Conservation (phyloP, 1,140 invertebrate species). For the Drosophila nikananu region DNA sequence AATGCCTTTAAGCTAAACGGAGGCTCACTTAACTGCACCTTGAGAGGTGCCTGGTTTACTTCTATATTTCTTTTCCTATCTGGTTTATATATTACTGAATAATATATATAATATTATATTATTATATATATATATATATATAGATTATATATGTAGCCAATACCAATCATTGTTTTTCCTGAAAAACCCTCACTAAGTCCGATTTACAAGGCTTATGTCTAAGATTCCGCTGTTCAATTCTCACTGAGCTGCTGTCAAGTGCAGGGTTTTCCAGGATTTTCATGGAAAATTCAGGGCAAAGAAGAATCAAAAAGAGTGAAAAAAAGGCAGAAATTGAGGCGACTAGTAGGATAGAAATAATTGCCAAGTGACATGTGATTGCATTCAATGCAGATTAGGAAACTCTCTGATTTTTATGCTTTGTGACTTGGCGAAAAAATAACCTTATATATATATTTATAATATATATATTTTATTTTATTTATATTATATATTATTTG, state of each 20-base stretch:
- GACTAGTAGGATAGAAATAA: neutral
- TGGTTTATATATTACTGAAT: neutral
- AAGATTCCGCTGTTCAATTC: neutral
- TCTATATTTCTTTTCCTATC: neutral
- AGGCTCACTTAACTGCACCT: neutral
- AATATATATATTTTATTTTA: too few species aligned
- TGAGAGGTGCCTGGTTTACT: fast-evolving
- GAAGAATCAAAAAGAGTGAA: neutral
- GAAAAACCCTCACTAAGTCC: neutral
- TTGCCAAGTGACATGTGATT: slow-evolving; percentile 20
- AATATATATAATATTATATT: neutral
- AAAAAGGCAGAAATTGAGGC: neutral
- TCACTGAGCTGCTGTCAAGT: slow-evolving; percentile 19
- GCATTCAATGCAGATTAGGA: slow-evolving; percentile 1
- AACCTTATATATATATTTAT: too few species aligned
- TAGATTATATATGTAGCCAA: neutral
- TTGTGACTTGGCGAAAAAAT: neutral
- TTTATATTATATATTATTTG: too few species aligned
- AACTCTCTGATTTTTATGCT: neutral
- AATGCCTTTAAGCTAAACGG: slow-evolving; percentile 1
- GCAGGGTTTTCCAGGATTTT: slow-evolving; percentile 19
- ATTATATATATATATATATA: neutral
- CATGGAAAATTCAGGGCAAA: slow-evolving; percentile 6
- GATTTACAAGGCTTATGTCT: neutral
- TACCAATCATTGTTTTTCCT: neutral